A percentile compares a stretch with the other conserved stretches of the same genome.
These are phyloP conservation scores for Lampris incognitus DNA, from an alignment of 2,113 vertebrate species.

Conservation along the genomic window DNA sequence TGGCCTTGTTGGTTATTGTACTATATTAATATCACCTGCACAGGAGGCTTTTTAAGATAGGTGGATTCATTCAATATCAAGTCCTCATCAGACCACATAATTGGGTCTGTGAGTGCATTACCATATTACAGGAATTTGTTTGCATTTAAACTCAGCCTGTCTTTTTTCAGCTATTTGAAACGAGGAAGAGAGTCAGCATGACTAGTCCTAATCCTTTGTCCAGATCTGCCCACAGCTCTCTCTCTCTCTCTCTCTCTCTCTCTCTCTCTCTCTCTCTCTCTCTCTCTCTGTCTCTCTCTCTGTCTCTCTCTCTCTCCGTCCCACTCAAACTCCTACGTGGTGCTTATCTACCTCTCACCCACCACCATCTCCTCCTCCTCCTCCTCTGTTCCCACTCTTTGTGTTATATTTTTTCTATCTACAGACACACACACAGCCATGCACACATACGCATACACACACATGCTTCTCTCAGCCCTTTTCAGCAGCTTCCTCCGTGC, in stretches of 20 bases:
- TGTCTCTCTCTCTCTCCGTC: constrained; percentile 59
- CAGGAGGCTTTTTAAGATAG: no score
- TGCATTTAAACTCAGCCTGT: not conserved
- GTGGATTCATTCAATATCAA: no score
- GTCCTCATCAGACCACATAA: no score
- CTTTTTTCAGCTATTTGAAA: constrained; percentile 21
- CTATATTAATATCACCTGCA: no score
- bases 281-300: constrained; percentile 27
- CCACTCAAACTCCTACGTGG: constrained; percentile 76
- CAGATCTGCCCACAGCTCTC: constrained; percentile 65
- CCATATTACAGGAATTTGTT: not conserved
- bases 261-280: not conserved
- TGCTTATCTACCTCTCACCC: constrained; percentile 75
- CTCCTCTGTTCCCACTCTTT: constrained; percentile 52
- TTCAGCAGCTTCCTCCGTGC: constrained; percentile 22
- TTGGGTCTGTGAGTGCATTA: not conserved
- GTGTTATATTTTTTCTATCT: constrained; percentile 39
- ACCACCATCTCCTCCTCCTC: constrained; percentile 69
- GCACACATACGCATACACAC: constrained; percentile 15
- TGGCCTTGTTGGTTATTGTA: no score
- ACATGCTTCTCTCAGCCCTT: constrained; percentile 30
- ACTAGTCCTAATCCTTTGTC: constrained; percentile 55
- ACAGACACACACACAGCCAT: constrained; percentile 9
- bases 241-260: constrained; percentile 16
- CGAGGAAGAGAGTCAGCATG: constrained; percentile 24